phyloP scores from a whole-genome alignment of 2,113 vertebrate species.

The Scatophagus argus region DNA sequence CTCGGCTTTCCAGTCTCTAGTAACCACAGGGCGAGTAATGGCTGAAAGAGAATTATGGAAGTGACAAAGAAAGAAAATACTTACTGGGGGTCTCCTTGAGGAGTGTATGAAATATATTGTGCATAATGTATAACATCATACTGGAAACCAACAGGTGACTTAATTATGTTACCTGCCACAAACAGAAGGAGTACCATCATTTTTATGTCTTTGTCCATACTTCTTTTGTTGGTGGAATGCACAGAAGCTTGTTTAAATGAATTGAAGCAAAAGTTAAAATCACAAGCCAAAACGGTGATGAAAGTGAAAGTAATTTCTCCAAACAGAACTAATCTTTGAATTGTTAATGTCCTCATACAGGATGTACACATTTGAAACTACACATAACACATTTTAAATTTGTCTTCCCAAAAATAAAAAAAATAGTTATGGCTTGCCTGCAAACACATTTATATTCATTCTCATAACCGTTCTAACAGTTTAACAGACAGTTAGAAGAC shows the following conservation, averaged over 20 bases:
- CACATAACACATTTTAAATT: not conserved
- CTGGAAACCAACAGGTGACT: not conserved
- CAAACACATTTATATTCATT: no score
- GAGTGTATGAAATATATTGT: no score
- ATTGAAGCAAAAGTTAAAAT: not conserved
- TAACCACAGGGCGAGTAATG: not conserved
- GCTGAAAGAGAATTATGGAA: slow-evolving; percentile 36
- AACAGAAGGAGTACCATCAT: slow-evolving; percentile 23
- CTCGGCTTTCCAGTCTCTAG: slow-evolving; percentile 52
- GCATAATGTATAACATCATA: no score
- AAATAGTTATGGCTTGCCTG: not conserved
- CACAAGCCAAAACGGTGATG: not conserved
- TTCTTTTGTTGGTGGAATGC: not conserved
- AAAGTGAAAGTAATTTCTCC: not conserved
- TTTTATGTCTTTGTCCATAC: slow-evolving; percentile 21
- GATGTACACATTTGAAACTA: not conserved
- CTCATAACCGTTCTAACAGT: not conserved
- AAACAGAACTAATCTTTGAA: not conserved
- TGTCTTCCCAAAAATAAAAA: not conserved
- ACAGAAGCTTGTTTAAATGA: not conserved
- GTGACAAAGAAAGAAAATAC: not conserved
- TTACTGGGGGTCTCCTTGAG: not conserved
- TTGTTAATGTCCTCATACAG: not conserved
- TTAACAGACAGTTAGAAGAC: not conserved
- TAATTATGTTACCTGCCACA: slow-evolving; percentile 38